A percentile compares a stretch with the other conserved stretches of the same genome.
Evolutionary conservation across 2,888 invertebrate genomes (phyloP).

Genomic region (Ectemnius continuus): DNA sequence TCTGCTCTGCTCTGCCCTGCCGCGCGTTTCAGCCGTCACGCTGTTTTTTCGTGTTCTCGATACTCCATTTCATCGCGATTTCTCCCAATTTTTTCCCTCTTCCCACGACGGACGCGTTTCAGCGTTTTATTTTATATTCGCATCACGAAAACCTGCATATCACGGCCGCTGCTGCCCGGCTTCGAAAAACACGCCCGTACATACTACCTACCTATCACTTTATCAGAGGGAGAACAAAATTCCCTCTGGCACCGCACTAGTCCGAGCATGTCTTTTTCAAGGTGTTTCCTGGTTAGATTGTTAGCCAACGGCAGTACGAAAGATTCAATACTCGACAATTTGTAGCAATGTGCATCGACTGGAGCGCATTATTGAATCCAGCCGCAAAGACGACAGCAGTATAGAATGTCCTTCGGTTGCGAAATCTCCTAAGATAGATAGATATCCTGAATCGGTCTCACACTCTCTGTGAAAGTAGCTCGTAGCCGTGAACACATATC

Average conservation of each 20-base stretch:
- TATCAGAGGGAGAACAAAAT: conserved; percentile 20
- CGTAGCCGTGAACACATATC: no score
- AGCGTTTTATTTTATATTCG: conserved; percentile 37
- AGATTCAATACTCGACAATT: neutral
- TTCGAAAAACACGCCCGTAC: conserved; percentile 31
- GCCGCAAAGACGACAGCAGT: no score
- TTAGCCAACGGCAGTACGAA: conserved; percentile 17
- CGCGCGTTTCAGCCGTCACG: neutral
- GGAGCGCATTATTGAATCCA: neutral
- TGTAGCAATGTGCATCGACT: no score
- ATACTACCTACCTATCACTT: conserved; percentile 23
- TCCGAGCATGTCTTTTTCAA: conserved; percentile 23
- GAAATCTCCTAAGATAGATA: no score
- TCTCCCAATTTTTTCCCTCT: conserved; percentile 21
- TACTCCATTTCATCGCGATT: conserved; percentile 24
- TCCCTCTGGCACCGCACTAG: conserved; percentile 1
- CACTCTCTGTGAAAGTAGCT: no score
- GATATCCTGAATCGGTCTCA: no score
- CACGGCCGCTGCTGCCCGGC: conserved; percentile 18
- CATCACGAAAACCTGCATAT: conserved; percentile 34
- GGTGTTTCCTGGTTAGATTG: conserved; percentile 10
- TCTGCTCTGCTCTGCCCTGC: no score
- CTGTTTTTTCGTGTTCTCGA: conserved; percentile 3
- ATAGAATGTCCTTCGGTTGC: no score
- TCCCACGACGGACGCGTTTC: conserved; percentile 7